Evolutionary conservation across 2,797 vertebrate species (phyloP).

Genomic region (Eulemur mongoz): DNA sequence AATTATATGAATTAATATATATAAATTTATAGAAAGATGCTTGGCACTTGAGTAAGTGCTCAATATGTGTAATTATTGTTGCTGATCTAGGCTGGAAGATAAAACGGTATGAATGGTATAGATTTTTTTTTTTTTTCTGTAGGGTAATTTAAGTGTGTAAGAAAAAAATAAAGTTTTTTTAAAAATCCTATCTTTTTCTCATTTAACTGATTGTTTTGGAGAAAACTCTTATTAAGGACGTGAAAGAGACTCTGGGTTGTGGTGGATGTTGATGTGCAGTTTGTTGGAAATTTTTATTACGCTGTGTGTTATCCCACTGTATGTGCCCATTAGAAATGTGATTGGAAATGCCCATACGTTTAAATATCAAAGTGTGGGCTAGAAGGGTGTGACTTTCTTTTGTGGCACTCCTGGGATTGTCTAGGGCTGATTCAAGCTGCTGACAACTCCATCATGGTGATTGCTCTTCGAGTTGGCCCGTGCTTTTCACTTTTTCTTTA

Average conservation of each 20-base stretch:
- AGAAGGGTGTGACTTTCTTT: not conserved
- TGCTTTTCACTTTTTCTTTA: conserved; percentile 34
- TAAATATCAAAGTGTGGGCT: not conserved
- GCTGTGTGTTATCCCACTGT: not conserved
- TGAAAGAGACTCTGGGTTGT: not conserved
- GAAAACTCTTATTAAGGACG: not conserved
- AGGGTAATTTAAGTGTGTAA: not conserved
- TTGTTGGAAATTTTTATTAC: not conserved
- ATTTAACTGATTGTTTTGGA: not conserved
- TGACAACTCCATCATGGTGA: not conserved
- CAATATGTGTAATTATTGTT: not conserved
- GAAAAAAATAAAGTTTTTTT: not conserved
- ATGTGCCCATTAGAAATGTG: not conserved
- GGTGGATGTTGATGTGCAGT: not conserved
- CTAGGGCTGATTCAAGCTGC: not conserved
- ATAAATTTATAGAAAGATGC: not conserved
- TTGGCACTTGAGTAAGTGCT: not conserved
- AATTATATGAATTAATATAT: not conserved
- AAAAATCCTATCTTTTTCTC: not conserved
- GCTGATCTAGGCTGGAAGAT: not conserved
- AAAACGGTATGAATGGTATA: not conserved
- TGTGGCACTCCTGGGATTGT: not conserved
- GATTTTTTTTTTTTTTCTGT: not conserved
- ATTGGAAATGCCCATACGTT: not conserved
- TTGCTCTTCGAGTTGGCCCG: not conserved